These are phyloP conservation scores for Pantherophis vulpinus DNA, from an alignment of 2,797 vertebrate species.

Conservation along the genomic window DNA sequence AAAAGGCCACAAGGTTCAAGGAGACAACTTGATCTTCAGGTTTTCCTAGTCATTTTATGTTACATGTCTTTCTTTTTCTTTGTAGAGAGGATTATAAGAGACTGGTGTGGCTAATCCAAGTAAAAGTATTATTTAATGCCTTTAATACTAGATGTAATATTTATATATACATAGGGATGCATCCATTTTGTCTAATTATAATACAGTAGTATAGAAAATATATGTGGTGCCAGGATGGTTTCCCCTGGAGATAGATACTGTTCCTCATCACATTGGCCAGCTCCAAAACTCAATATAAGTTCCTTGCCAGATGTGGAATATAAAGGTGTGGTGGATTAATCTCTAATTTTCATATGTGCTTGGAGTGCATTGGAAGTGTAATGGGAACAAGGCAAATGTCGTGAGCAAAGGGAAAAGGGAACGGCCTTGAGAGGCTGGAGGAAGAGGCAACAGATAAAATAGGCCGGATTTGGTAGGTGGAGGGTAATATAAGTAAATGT, in stretches of 20 bases:
- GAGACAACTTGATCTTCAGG: neutral
- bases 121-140: neutral
- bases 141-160: neutral
- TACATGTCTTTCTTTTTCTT: neutral
- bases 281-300: neutral
- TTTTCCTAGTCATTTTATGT: neutral
- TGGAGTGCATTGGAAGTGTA: neutral
- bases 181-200: neutral
- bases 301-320: neutral
- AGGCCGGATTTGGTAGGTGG: no score
- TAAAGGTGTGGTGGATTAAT: neutral
- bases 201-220: neutral
- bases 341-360: neutral
- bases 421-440: neutral
- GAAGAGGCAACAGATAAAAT: neutral
- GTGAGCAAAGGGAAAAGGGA: neutral
- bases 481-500: neutral
- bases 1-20: neutral
- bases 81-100: neutral
- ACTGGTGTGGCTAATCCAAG: neutral
- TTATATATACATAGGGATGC: neutral
- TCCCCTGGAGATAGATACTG: neutral
- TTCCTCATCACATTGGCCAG: neutral
- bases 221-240: neutral
- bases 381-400: neutral